Conservation (phyloP, 2,888 invertebrate species). For the Osedax frankpressi region DNA sequence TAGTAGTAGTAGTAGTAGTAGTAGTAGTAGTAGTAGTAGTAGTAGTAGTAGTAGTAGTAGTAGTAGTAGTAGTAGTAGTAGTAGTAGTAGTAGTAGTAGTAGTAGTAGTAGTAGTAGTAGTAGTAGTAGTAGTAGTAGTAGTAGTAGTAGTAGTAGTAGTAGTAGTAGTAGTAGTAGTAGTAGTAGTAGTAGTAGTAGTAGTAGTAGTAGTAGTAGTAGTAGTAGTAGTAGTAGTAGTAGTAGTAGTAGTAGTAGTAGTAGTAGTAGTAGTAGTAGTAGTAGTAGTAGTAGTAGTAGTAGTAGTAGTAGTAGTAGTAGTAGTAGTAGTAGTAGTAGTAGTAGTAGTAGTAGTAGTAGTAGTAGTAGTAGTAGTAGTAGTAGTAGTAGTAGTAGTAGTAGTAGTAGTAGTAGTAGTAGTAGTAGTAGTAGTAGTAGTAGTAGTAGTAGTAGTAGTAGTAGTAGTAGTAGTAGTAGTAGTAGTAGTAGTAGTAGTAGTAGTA, state of each 20-base stretch:
- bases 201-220: background rate
- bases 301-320: background rate
- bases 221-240: background rate
- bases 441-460: background rate
- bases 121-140: background rate
- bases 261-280: background rate
- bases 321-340: background rate
- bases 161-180: background rate
- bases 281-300: background rate
- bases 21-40: background rate
- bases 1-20: background rate
- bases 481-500: slow-evolving; percentile 9
- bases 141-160: background rate
- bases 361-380: background rate
- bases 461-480: background rate
- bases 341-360: background rate
- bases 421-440: background rate
- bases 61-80: background rate
- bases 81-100: background rate
- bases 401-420: background rate
- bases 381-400: background rate
- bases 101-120: background rate
- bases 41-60: background rate
- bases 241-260: background rate
- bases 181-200: background rate